These are phyloP conservation scores for Athene cunicularia DNA, from an alignment of 2,113 vertebrate genomes.

Conservation along the genomic window DNA sequence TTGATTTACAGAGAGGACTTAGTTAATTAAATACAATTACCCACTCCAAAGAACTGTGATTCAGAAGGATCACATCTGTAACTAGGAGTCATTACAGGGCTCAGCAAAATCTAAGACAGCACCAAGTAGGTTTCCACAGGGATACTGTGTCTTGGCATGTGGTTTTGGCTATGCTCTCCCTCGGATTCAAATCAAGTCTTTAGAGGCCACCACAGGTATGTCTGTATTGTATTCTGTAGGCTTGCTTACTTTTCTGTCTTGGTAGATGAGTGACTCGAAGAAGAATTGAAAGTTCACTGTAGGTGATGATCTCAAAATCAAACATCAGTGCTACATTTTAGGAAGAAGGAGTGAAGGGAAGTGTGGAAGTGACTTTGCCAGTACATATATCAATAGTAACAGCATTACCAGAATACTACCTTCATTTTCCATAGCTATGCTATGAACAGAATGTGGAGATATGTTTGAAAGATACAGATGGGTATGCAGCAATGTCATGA, in stretches of 20 bases:
- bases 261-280: neutral
- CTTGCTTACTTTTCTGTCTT: neutral
- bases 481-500: neutral
- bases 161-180: neutral
- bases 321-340: neutral
- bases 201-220: neutral
- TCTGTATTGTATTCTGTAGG: neutral
- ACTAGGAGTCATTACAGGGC: neutral
- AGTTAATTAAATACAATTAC: conserved; percentile 30
- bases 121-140: neutral
- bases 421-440: neutral
- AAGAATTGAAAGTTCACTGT: neutral
- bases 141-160: neutral
- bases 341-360: neutral
- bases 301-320: neutral
- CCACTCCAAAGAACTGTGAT: neutral
- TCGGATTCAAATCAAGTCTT: neutral
- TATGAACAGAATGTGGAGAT: neutral
- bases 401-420: neutral
- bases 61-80: neutral
- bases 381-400: neutral
- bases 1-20: neutral
- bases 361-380: neutral
- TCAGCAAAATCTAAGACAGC: neutral
- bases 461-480: neutral